phyloP scores from a whole-genome alignment of 2,888 invertebrate genomes.

The Acrobasis repandana region DNA sequence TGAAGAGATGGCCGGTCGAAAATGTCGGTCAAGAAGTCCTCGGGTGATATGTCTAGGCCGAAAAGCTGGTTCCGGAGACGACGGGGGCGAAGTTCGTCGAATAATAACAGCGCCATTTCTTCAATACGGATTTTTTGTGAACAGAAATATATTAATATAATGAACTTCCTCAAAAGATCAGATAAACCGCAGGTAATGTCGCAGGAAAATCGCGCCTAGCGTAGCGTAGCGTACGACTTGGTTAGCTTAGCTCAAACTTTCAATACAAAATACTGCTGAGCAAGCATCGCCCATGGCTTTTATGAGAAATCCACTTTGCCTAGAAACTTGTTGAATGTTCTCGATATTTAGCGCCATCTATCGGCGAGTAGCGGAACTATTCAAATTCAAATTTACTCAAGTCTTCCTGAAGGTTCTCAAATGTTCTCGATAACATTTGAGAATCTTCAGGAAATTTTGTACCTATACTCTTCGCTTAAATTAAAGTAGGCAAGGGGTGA shows the following conservation, averaged over 20 bases:
- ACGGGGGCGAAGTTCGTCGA: constrained; percentile 61
- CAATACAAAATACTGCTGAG: constrained; percentile 41
- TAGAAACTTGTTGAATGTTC: constrained; percentile 37
- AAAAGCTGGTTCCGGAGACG: constrained; percentile 66
- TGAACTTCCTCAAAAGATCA: background rate
- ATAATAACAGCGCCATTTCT: constrained; percentile 63
- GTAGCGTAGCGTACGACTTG: background rate
- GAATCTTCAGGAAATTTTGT: too few species aligned
- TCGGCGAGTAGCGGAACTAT: constrained; percentile 30
- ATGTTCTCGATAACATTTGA: background rate
- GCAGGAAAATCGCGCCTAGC: constrained; percentile 25
- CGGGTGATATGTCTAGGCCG: constrained; percentile 61
- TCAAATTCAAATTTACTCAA: too few species aligned
- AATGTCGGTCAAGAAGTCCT: constrained; percentile 63
- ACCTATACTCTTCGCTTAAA: too few species aligned
- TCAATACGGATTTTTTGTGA: background rate
- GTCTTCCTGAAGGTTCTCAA: background rate
- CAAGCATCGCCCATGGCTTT: constrained; percentile 41
- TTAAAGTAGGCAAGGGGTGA: too few species aligned
- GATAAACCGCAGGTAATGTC: constrained; percentile 19
- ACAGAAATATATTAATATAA: background rate
- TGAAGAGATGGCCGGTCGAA: constrained; percentile 57
- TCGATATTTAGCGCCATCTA: constrained; percentile 37
- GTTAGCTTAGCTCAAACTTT: constrained; percentile 28
- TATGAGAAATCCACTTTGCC: constrained; percentile 43